Conservation (phyloP, 1,140 invertebrate genomes). For the Leucophenga varia region DNA sequence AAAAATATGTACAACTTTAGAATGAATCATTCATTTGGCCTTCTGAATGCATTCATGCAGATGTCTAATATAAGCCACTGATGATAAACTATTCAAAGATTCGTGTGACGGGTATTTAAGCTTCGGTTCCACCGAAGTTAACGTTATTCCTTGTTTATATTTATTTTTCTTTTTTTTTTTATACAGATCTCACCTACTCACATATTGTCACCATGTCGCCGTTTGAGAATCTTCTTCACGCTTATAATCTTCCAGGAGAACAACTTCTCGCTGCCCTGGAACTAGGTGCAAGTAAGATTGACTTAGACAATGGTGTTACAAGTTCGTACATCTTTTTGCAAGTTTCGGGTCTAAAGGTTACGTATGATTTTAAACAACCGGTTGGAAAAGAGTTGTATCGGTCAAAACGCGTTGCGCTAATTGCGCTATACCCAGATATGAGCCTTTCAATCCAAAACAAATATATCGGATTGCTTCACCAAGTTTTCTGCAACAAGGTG, state of each 20-base stretch:
- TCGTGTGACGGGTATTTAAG: too few species aligned
- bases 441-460: constrained; percentile 57
- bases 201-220: constrained; percentile 68
- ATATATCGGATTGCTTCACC: constrained; percentile 66
- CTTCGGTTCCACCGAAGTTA: too few species aligned
- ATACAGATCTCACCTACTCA: constrained; percentile 67
- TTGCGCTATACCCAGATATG: constrained; percentile 67
- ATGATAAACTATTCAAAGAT: too few species aligned
- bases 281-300: constrained; percentile 57
- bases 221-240: constrained; percentile 71
- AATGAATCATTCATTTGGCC: too few species aligned
- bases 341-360: constrained; percentile 59
- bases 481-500: constrained; percentile 67
- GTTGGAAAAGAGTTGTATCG: constrained; percentile 61
- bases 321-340: constrained; percentile 65
- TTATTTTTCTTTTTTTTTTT: too few species aligned
- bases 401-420: constrained; percentile 63
- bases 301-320: constrained; percentile 45
- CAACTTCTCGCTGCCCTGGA: constrained; percentile 66
- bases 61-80: too few species aligned
- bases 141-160: too few species aligned
- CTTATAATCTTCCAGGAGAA: constrained; percentile 65
- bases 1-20: too few species aligned
- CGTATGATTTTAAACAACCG: constrained; percentile 60
- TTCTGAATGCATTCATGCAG: too few species aligned